phyloP scores from a whole-genome alignment of 2,888 invertebrate species.

The Odontocolon sp. region DNA sequence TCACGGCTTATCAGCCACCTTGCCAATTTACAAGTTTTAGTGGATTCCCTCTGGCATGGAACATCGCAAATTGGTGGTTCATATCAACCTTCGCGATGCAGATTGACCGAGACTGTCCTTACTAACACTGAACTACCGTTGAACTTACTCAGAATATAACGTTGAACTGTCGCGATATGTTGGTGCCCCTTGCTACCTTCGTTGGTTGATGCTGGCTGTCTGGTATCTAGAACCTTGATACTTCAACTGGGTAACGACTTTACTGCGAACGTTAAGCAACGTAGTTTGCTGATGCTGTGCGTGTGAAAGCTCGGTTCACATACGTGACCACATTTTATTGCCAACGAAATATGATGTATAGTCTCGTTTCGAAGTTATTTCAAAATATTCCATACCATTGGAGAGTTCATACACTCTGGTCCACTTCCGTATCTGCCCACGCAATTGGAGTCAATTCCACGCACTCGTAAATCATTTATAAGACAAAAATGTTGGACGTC shows the following conservation, averaged over 20 bases:
- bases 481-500: conserved; percentile 33
- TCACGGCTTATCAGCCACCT: conserved; percentile 49
- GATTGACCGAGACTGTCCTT: conserved; percentile 25
- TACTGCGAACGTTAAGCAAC: background rate
- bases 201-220: conserved; percentile 13
- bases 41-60: conserved; percentile 2
- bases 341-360: conserved; percentile 32
- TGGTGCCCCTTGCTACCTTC: conserved; percentile 29
- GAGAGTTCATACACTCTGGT: conserved; percentile 22
- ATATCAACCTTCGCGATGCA: conserved; percentile 6
- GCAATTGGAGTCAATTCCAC: conserved; percentile 15
- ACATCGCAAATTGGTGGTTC: conserved; percentile 2
- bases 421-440: background rate
- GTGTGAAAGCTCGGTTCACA: conserved; percentile 9
- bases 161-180: conserved; percentile 39
- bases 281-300: background rate
- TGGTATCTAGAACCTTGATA: conserved; percentile 30
- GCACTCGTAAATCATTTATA: conserved; percentile 28
- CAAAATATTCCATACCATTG: conserved; percentile 11
- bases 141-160: too few relatives aligned
- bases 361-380: conserved; percentile 31
- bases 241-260: conserved; percentile 36
- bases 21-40: conserved; percentile 47
- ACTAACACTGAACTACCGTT: too few relatives aligned
- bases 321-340: conserved; percentile 34